phyloP scores from a whole-genome alignment of 2,113 vertebrate species.

The Salvator merianae region DNA sequence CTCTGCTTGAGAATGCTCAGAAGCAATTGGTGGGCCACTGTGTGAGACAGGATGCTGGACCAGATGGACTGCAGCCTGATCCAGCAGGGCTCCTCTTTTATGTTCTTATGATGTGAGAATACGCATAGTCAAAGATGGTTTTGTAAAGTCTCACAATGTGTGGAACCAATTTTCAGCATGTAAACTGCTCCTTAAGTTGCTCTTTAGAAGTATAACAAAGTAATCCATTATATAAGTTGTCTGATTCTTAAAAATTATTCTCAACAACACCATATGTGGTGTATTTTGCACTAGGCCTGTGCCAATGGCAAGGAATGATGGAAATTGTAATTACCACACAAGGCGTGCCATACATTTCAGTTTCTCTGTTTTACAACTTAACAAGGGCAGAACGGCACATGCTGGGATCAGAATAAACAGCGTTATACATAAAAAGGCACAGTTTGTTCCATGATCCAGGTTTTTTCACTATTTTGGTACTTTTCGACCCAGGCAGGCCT shows the following conservation, averaged over 20 bases:
- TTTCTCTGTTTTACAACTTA: background rate
- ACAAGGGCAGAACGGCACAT: background rate
- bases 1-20: no score
- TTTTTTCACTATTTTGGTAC: background rate
- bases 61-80: no score
- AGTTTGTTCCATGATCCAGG: background rate
- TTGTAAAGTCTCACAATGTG: background rate
- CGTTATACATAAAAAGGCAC: background rate
- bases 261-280: background rate
- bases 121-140: background rate
- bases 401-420: background rate
- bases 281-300: no score
- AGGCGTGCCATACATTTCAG: no score
- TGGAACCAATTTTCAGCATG: background rate
- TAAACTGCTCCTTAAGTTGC: background rate
- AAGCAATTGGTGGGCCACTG: no score
- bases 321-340: background rate
- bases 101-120: background rate
- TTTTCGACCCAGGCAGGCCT: background rate
- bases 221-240: background rate
- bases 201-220: background rate
- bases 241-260: background rate
- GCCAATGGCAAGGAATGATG: background rate
- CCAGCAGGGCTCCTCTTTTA: background rate
- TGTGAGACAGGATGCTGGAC: no score